phyloP scores from a whole-genome alignment of 2,888 invertebrate species.

The Dione vanillae region DNA sequence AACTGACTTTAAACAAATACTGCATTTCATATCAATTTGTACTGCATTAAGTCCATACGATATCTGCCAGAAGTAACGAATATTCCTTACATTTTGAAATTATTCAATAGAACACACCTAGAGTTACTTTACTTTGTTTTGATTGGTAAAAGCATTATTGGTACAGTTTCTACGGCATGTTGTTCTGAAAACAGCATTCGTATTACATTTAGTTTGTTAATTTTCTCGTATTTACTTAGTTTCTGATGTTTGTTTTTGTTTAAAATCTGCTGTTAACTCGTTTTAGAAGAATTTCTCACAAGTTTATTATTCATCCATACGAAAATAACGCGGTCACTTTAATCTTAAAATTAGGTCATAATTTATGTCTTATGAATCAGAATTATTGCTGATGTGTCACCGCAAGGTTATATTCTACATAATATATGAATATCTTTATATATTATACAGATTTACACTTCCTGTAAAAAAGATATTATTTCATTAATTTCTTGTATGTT shows the following conservation, averaged over 20 bases:
- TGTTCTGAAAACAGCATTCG: constrained; percentile 7
- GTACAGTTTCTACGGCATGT: not conserved
- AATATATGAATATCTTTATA: not conserved
- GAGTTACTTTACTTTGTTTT: not conserved
- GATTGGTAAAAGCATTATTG: not conserved
- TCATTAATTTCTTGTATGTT: too few relatives aligned
- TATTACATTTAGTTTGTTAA: constrained; percentile 4
- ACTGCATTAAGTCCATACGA: too few relatives aligned
- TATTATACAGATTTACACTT: too few relatives aligned
- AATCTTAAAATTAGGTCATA: constrained; percentile 29
- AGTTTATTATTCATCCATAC: constrained; percentile 27
- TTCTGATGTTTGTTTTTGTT: constrained; percentile 1
- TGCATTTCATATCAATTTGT: too few relatives aligned
- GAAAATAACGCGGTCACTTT: constrained; percentile 17
- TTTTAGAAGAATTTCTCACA: not conserved
- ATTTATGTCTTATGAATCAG: constrained; percentile 31
- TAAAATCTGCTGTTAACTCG: not conserved
- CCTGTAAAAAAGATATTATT: too few relatives aligned
- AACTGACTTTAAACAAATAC: too few relatives aligned
- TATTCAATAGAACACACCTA: too few relatives aligned
- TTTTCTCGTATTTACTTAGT: constrained; percentile 5
- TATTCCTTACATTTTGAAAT: too few relatives aligned
- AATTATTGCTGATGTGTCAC: constrained; percentile 16
- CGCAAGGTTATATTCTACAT: constrained; percentile 21
- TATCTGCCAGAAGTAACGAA: too few relatives aligned